Percentiles rank a stretch among this genome's conserved stretches.
These are phyloP conservation scores for Hyla sarda DNA, from an alignment of 2,113 vertebrate species.

Conservation along the genomic window DNA sequence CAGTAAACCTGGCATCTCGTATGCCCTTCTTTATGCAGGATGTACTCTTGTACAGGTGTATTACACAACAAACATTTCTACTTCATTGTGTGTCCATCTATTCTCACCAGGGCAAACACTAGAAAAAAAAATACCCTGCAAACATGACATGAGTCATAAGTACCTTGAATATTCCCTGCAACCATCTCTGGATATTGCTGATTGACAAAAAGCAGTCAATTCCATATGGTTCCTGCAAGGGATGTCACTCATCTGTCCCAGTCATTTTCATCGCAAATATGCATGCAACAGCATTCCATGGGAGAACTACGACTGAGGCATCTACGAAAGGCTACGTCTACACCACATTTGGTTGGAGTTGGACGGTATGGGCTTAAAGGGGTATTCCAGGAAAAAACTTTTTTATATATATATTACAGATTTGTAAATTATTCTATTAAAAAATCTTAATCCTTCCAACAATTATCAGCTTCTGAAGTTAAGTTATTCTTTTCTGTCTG, in stretches of 20 bases:
- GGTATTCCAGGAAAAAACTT: no score
- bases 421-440: no score
- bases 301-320: background rate
- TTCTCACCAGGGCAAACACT: background rate
- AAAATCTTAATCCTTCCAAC: no score
- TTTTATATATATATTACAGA: no score
- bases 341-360: background rate
- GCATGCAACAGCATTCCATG: background rate
- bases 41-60: background rate
- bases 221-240: background rate
- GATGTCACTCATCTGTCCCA: background rate
- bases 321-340: background rate
- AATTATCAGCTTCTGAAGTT: no score
- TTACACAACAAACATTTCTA: background rate
- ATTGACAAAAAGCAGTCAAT: background rate
- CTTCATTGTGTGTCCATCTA: background rate
- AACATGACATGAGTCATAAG: background rate
- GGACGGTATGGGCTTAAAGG: no score
- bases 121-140: background rate
- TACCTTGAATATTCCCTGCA: background rate
- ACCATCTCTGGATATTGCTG: background rate
- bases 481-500: no score
- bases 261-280: background rate
- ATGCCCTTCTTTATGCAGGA: background rate
- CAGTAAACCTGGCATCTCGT: background rate